Base-by-base conservation (phyloP, 2,888 invertebrate genomes). In the Steinernema hermaphroditum region DNA sequence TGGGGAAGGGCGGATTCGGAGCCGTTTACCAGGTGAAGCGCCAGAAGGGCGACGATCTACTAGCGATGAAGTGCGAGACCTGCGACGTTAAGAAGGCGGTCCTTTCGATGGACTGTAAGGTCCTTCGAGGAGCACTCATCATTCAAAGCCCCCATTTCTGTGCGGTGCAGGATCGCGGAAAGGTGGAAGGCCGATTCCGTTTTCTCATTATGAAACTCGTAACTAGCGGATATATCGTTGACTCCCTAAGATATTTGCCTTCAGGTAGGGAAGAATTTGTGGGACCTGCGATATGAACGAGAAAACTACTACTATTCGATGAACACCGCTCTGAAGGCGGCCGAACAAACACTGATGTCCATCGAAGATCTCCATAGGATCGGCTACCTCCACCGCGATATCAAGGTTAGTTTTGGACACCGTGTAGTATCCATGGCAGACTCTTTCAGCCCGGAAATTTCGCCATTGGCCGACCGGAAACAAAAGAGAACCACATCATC, bases 1-100 rank as follows among this genome's bases (percentile, higher is more conserved):
- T 83, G 24, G 83, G 83, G 9, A 78, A 80, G 70, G 83, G 83
- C 19, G 82, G 82, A 8, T 83, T 81, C 57, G 83, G 83, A 9
- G 81, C 83, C n/a, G 83, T 83, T 0, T 83, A 72, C 57, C 75
- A 78, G 37, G 80, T 80, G n/a, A 74, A 72, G 22, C 76, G 79
- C 1, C 27, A 69, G 19, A 74, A 68, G 22, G 81, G 80, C 68
- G 49, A 72, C 1, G 70, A 72, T 49, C 70, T 75, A 50, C 76
- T 79, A 34, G 83, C 83, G 9, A 79, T 82, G 72, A 83, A 83
- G 68, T 81, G 81, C 68, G 83, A 82, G 68, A 74, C 77, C 62
- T 69, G 74, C 34, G 72, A 74, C 6, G 76, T 74, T 2, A 74
- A 69, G 44, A 80, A 82, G 70, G 50, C 37, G 70, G 74, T 83